phyloP scores from a whole-genome alignment of 2,888 invertebrate species.

The Mythimna albipuncta region DNA sequence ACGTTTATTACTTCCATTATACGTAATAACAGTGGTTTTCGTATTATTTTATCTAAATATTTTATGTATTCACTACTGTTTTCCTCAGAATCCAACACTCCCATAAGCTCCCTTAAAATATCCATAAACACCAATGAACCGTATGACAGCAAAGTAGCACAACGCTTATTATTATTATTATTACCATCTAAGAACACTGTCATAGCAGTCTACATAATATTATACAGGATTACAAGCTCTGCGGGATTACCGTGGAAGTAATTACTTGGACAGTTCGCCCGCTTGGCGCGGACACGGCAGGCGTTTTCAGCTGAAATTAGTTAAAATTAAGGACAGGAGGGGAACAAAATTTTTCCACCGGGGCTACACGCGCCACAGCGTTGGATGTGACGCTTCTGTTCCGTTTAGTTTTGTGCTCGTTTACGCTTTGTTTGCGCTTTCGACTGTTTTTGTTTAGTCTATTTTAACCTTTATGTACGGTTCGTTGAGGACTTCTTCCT shows the following conservation, averaged over 20 bases:
- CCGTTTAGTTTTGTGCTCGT: constrained; percentile 58
- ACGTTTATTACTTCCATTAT: no score
- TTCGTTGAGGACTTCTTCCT: background rate
- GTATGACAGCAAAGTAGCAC: constrained; percentile 21
- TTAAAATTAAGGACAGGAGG: constrained; percentile 68
- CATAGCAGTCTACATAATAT: constrained; percentile 59
- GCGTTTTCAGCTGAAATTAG: constrained; percentile 70
- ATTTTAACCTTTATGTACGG: constrained; percentile 4
- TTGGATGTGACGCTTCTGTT: constrained; percentile 53
- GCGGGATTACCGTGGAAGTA: constrained; percentile 71
- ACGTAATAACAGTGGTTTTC: no score
- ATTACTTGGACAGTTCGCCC: constrained; percentile 75
- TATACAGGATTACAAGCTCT: constrained; percentile 62
- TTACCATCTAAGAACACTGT: constrained; percentile 58
- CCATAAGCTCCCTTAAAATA: constrained; percentile 1
- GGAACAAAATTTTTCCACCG: constrained; percentile 60
- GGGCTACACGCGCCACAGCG: constrained; percentile 54
- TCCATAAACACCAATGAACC: constrained; percentile 39
- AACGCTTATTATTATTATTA: constrained; percentile 40
- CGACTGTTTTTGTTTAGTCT: constrained; percentile 35
- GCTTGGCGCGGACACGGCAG: constrained; percentile 61
- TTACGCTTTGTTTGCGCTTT: constrained; percentile 61
- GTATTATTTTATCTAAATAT: background rate
- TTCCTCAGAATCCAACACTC: constrained; percentile 3
- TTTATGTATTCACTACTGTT: background rate